phyloP scores from a whole-genome alignment of 2,888 invertebrate genomes.

The Scaptomyza tumidula region DNA sequence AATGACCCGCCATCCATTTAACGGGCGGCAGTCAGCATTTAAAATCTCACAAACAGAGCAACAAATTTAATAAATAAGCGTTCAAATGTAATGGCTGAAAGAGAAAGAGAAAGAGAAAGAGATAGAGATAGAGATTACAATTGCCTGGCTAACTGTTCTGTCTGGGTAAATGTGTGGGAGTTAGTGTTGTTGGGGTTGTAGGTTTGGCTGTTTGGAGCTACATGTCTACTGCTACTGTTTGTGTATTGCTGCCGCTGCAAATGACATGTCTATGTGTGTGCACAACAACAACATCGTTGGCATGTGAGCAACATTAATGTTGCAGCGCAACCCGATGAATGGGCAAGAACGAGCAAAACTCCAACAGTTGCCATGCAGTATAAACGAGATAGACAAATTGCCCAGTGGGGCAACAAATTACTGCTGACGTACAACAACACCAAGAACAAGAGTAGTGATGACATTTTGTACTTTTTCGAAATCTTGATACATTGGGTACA shows the following conservation, averaged over 20 bases:
- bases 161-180: constrained; percentile 30
- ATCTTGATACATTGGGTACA: too few relatives aligned
- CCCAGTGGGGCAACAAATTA: constrained; percentile 15
- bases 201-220: too few relatives aligned
- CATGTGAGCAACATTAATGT: constrained; percentile 69
- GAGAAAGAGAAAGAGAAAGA: neutral
- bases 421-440: neutral
- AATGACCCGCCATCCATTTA: constrained; percentile 50
- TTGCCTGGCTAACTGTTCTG: constrained; percentile 35
- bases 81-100: constrained; percentile 7
- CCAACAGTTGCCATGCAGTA: constrained; percentile 37
- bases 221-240: constrained; percentile 12
- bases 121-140: constrained; percentile 18
- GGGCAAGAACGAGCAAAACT: constrained; percentile 19
- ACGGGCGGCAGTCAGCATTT: constrained; percentile 31
- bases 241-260: constrained; percentile 34
- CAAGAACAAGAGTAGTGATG: too few relatives aligned
- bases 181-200: constrained; percentile 1
- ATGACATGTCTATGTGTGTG: constrained; percentile 71
- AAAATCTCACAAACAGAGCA: constrained; percentile 51
- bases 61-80: constrained; percentile 58
- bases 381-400: constrained; percentile 44
- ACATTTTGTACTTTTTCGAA: neutral
- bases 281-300: constrained; percentile 40
- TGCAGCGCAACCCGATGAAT: constrained; percentile 26